Evolutionary conservation across 2,888 invertebrate genomes (phyloP).

Genomic region (Pollenia amentaria): DNA sequence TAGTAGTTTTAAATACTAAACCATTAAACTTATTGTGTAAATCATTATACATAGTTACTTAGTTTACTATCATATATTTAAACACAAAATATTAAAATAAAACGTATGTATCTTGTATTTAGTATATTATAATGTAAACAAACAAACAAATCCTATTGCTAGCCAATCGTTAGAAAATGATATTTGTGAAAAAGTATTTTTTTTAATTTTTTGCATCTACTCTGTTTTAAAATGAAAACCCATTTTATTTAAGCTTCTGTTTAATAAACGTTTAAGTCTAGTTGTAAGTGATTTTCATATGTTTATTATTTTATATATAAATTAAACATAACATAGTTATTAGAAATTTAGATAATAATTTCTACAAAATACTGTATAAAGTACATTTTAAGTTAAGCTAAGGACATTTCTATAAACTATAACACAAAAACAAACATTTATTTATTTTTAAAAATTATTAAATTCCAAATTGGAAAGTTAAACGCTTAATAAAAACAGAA

Average conservation of each 20-base stretch:
- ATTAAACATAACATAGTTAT: constrained; percentile 19
- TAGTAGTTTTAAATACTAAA: constrained; percentile 43
- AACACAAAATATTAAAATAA: constrained; percentile 31
- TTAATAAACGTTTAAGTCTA: constrained; percentile 41
- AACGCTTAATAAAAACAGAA: constrained; percentile 61
- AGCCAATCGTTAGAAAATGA: constrained; percentile 51
- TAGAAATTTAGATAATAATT: constrained; percentile 54
- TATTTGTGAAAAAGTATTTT: constrained; percentile 45
- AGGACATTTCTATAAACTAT: constrained; percentile 63
- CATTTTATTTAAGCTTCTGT: constrained; percentile 48
- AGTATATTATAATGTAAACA: constrained; percentile 59
- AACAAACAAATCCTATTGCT: constrained; percentile 57
- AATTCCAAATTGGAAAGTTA: constrained; percentile 75
- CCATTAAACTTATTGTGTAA: constrained; percentile 46
- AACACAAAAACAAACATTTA: constrained; percentile 50
- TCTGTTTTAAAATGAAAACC: constrained; percentile 46
- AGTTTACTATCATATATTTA: constrained; percentile 64
- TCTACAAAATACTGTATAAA: constrained; percentile 72
- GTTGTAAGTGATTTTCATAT: constrained; percentile 49
- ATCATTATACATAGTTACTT: constrained; percentile 56
- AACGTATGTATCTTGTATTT: constrained; percentile 60
- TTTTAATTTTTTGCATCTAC: constrained; percentile 21
- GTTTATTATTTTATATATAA: constrained; percentile 53
- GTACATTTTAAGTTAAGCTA: constrained; percentile 70
- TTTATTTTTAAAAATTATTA: constrained; percentile 63